Percentiles rank a stretch among this genome's conserved stretches.
Evolutionary conservation across 2,113 vertebrate species (phyloP).

Genomic region (Recurvirostra avosetta): DNA sequence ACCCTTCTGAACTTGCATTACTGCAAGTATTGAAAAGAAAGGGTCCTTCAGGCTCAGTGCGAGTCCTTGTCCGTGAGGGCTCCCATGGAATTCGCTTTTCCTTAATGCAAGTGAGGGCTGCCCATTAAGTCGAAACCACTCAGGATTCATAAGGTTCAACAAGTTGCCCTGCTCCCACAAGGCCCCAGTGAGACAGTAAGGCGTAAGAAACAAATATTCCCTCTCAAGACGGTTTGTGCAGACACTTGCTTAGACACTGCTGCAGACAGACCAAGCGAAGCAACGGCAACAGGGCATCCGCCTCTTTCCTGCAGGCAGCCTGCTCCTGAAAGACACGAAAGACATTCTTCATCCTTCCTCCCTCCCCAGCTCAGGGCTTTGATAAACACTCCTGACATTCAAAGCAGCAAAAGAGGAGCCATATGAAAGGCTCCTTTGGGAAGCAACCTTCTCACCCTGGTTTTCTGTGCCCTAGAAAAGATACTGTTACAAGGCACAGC

Average conservation of each 20-base stretch:
- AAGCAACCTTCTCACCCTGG: neutral
- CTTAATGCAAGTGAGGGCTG: neutral
- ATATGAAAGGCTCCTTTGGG: constrained; percentile 5
- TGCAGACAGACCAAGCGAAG: neutral
- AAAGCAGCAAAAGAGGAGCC: neutral
- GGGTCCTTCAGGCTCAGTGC: neutral
- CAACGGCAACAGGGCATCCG: neutral
- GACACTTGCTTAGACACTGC: neutral
- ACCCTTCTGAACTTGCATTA: neutral
- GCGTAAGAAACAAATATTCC: neutral
- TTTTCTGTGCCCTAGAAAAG: constrained; percentile 12
- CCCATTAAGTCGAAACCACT: neutral
- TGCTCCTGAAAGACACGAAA: neutral
- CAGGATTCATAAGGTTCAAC: neutral
- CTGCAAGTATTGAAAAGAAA: neutral
- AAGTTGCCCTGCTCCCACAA: neutral
- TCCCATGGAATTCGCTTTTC: neutral
- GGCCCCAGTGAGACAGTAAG: neutral
- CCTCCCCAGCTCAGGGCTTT: neutral
- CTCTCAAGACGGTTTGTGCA: neutral
- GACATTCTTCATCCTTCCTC: neutral
- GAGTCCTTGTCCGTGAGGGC: neutral
- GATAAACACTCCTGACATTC: neutral
- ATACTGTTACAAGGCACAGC: neutral
- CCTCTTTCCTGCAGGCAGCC: neutral